These are phyloP conservation scores for Lepus oiostolus DNA, from an alignment of 2,797 vertebrate species.

Conservation along the genomic window DNA sequence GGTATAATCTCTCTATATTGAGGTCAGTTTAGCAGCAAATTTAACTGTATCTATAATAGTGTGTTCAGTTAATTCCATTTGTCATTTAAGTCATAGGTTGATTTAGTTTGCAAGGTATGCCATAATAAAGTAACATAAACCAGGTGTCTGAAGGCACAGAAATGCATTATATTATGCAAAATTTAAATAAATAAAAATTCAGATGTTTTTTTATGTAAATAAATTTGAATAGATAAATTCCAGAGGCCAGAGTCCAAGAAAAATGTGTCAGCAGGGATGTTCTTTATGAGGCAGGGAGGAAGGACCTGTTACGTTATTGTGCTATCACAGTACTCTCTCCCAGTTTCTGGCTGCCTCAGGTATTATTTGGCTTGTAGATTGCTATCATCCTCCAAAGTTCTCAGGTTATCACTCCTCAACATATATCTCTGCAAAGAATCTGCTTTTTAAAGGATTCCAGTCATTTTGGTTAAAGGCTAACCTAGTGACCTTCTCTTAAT, in stretches of 20 bases:
- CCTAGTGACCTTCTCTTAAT: neutral
- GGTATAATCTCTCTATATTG: neutral
- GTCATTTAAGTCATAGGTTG: neutral
- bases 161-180: neutral
- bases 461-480: neutral
- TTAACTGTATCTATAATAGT: neutral
- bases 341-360: neutral
- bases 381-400: neutral
- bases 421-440: neutral
- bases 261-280: no score
- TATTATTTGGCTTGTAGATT: rapidly evolving
- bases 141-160: neutral
- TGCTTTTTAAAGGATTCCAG: neutral
- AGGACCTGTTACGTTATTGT: no score
- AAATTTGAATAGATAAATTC: neutral
- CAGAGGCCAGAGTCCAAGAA: neutral
- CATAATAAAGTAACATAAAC: neutral
- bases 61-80: neutral
- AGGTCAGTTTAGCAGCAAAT: neutral
- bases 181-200: neutral
- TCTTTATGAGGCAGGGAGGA: neutral
- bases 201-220: neutral
- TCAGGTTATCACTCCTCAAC: neutral
- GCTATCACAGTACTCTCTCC: neutral
- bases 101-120: neutral